These are phyloP conservation scores for Calameuta filiformis DNA, from an alignment of 2,888 invertebrate species.

Conservation along the genomic window DNA sequence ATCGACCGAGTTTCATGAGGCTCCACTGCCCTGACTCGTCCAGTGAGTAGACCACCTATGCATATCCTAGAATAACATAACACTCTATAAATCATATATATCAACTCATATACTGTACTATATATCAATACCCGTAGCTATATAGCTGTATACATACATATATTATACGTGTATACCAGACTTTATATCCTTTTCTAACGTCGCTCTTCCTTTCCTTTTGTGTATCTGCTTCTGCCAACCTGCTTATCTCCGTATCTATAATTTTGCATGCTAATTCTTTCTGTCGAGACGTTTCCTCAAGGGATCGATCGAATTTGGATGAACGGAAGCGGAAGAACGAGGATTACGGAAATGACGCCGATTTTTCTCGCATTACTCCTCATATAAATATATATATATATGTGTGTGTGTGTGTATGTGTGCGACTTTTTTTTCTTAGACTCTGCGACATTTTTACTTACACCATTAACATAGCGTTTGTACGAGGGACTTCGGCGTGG, in stretches of 20 bases:
- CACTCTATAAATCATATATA: not conserved
- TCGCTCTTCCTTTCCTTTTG: not conserved
- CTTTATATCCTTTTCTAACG: not conserved
- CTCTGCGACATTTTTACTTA: not conserved
- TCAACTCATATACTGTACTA: not conserved
- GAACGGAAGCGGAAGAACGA: not conserved
- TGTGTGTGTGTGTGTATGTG: no score
- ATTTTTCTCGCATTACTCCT: not conserved
- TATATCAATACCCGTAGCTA: not conserved
- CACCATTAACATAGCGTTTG: not conserved
- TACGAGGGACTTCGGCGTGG: not conserved
- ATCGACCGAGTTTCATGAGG: constrained; percentile 56
- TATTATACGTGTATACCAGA: not conserved
- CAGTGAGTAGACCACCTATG: constrained; percentile 51
- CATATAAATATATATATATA: not conserved
- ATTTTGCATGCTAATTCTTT: not conserved
- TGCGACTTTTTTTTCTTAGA: not conserved
- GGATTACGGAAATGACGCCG: not conserved
- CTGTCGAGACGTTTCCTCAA: not conserved
- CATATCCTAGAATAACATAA: not conserved
- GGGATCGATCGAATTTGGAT: not conserved
- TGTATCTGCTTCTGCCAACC: not conserved
- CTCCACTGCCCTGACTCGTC: constrained; percentile 62
- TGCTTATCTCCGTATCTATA: not conserved
- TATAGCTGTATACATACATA: not conserved